Evolutionary conservation across 1,140 invertebrate species (phyloP), one percentile per base, ranked within the genome.

Genomic region (Neuroterus valhalla): DNA sequence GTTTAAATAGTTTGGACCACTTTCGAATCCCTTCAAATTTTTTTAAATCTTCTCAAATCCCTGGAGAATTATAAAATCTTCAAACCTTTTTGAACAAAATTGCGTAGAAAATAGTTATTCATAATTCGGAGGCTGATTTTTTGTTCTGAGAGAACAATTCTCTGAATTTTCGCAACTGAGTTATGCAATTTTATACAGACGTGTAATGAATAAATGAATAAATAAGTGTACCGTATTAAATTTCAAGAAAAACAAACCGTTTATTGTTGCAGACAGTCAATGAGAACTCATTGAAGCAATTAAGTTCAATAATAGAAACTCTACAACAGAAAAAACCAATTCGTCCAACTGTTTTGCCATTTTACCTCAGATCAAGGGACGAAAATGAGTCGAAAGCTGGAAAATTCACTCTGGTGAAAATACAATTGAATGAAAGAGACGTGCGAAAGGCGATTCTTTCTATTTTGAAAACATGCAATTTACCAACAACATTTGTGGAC

Each of bases 221-320:
- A 38, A 38, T 38, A 0, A 38, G 31, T 8, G 4, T 38, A 8
- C 31, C 31, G 31, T 38, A 38, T 38, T 38, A 8, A 38, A 10
- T 38, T 38, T 38, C 31, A 38, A 6, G 31, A 8, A 8, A 38
- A 38, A n/a, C n/a, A 38, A 38, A 70, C n/a, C 11, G 68, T 74
- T 68, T 71, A 44, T 62, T 73, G 66, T 90, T 92, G 50, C 87
- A 97, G 94, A 93, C 93, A 74, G 94, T 96, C 2, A 98, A 98
- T 92, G 97, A 98, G 90, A 94, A 96, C 84, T 98, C 96, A 2
- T 87, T 98, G 73, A 97, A 98, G 88, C 92, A 94, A 76, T 88
- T 98, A 46, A 98, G 96, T 90, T 95, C 94, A 48, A 93, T 96
- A 82, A 87, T 98, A 77, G 94, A 97, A 88, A 92, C 91, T 72